Evolutionary conservation across 2,797 vertebrate genomes (phyloP), one percentile per base, ranked within the genome.

Genomic region (Microhierax caerulescens): DNA sequence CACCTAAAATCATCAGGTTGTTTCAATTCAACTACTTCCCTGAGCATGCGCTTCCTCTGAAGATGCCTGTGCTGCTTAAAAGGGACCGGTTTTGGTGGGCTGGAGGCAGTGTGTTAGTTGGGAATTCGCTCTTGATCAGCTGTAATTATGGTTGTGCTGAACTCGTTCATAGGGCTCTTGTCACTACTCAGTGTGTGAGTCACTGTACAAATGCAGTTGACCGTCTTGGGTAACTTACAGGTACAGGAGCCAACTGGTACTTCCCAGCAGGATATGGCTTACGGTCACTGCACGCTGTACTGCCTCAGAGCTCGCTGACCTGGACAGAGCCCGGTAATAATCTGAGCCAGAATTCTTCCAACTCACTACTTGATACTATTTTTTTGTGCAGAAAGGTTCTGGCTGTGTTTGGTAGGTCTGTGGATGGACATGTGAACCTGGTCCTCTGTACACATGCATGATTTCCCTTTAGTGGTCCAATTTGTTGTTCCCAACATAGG

Each of bases 381-480:
- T 47, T 18, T 63, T 25, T 11, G 18, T 10, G 48, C 3, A 3
- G 51, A 28, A 65, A 19, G 19, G 19, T 19, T 13, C 24, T 39
- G 64, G 28, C 43, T 63, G 32, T 41, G 2, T 12, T 51, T 15
- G 28, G 25, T 56, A 16, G 41, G 37, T 51, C 34, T 37, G 61
- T n/a, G n/a, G 39, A 30, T 21, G 43, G 43, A 30, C 18, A 4
- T 2, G 4, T 56, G 34, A 30, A 27, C 37, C 51, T 43, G 20
- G 57, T 20, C 25, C 16, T 32, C 48, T 47, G 30, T 16, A 21
- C 6, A 2, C 9, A 0, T 3, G 10, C 3, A 1, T 28, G 19
- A 6, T 60, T 90, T 74, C 50, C 57, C 5, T 56, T n/a, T 30
- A 14, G 14, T 21, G n/a, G 6, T 56, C 21, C 30, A 5, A 1